Evolutionary conservation across 2,888 invertebrate genomes (phyloP).

Genomic region (Patella caerulea): DNA sequence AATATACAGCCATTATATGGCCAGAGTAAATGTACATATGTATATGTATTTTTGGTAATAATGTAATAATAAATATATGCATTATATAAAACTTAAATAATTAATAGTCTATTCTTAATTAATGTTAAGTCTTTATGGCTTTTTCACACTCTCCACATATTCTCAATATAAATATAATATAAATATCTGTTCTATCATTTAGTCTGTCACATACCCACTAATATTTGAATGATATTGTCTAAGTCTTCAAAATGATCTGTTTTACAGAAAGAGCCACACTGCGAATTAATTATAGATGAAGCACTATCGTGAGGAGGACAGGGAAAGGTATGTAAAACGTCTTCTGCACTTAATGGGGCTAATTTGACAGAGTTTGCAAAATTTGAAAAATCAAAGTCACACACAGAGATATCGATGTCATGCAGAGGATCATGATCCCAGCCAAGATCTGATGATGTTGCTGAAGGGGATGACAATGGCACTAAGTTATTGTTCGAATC

Average conservation of each 20-base stretch:
- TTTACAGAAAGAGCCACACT: constrained; percentile 48
- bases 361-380: constrained; percentile 66
- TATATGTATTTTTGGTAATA: background rate
- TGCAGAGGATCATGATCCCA: constrained; percentile 43
- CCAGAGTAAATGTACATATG: too few relatives aligned
- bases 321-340: constrained; percentile 70
- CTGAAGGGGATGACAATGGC: constrained; percentile 17
- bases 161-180: too few relatives aligned
- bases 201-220: constrained; percentile 75
- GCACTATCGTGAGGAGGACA: constrained; percentile 44
- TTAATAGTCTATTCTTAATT: background rate
- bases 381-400: constrained; percentile 73
- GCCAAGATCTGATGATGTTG: constrained; percentile 16
- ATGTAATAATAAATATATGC: constrained; percentile 4
- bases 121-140: background rate
- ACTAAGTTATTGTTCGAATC: constrained; percentile 24
- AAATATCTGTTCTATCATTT: too few relatives aligned
- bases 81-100: background rate
- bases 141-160: too few relatives aligned
- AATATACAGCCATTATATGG: too few relatives aligned
- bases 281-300: constrained; percentile 33
- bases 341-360: constrained; percentile 71
- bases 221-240: constrained; percentile 80
- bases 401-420: constrained; percentile 72
- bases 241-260: constrained; percentile 73